Evolutionary conservation across 92 coral and sea anemone genomes (phyloP).

Genomic region (Pocillopora meandrina): DNA sequence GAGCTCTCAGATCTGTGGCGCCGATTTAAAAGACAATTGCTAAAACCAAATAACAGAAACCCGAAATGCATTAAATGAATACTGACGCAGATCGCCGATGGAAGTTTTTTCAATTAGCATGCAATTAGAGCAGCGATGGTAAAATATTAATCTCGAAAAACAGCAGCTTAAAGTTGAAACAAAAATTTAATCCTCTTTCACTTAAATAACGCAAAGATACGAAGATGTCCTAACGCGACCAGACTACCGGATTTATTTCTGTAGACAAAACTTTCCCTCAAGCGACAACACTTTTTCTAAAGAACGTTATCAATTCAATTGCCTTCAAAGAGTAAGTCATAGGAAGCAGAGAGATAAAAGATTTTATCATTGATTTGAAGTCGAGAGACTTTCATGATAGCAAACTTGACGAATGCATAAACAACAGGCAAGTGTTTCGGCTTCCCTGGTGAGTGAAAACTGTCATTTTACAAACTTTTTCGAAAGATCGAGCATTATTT

Average conservation of each 20-base stretch:
- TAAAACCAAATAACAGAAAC: not conserved
- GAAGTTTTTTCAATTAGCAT: constrained; percentile 38
- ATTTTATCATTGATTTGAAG: not conserved
- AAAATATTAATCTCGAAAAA: constrained; percentile 34
- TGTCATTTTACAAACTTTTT: not conserved
- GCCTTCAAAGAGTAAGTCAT: not conserved
- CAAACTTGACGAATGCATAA: not conserved
- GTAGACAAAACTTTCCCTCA: not conserved
- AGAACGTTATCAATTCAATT: not conserved
- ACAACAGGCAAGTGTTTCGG: not conserved
- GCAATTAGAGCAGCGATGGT: constrained; percentile 43
- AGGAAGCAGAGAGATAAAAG: not conserved
- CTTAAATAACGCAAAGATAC: not conserved
- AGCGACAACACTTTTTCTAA: not conserved
- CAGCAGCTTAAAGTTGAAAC: constrained; percentile 19
- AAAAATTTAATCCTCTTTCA: constrained; percentile 14
- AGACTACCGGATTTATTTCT: not conserved
- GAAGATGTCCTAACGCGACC: not conserved
- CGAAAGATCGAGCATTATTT: not conserved
- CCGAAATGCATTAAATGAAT: constrained; percentile 6
- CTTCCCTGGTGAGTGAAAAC: not conserved
- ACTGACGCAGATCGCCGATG: constrained; percentile 17
- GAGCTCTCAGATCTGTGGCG: not conserved
- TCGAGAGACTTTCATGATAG: not conserved
- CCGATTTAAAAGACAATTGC: not conserved